Percentiles rank a stretch among this genome's conserved stretches.
These are phyloP conservation scores for Pterophyllum scalare DNA, from an alignment of 2,113 vertebrate genomes.

Conservation along the genomic window DNA sequence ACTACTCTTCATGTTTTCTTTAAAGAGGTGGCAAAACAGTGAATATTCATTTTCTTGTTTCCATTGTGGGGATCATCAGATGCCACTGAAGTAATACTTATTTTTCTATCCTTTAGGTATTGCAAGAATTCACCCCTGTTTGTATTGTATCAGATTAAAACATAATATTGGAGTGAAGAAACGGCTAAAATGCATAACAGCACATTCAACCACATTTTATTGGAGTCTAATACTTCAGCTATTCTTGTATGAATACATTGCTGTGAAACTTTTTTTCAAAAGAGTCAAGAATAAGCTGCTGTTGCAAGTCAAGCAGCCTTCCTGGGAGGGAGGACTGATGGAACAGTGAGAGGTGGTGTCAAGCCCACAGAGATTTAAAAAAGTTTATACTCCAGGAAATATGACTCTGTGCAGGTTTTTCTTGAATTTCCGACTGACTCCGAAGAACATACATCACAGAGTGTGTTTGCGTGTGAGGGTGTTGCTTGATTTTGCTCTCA, in stretches of 20 bases:
- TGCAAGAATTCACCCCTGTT: not conserved
- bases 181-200: not conserved
- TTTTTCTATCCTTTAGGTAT: not conserved
- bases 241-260: slow-evolving; percentile 19
- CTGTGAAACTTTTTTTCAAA: slow-evolving; percentile 56
- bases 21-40: not conserved
- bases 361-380: slow-evolving; percentile 63
- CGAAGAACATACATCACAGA: slow-evolving; percentile 49
- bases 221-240: slow-evolving; percentile 31
- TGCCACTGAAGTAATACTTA: not conserved
- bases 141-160: not conserved
- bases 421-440: slow-evolving; percentile 48
- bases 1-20: not conserved
- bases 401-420: slow-evolving; percentile 45
- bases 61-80: not conserved
- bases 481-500: slow-evolving; percentile 44
- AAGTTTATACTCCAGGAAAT: slow-evolving; percentile 61
- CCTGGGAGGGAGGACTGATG: slow-evolving; percentile 44
- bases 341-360: slow-evolving; percentile 63
- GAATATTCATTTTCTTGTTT: not conserved
- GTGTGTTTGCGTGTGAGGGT: slow-evolving; percentile 34
- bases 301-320: slow-evolving; percentile 47
- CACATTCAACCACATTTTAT: slow-evolving; percentile 14
- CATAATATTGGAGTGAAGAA: not conserved
- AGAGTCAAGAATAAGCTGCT: slow-evolving; percentile 50